Conservation (phyloP, 2,888 invertebrate species). For the Cancer borealis region DNA sequence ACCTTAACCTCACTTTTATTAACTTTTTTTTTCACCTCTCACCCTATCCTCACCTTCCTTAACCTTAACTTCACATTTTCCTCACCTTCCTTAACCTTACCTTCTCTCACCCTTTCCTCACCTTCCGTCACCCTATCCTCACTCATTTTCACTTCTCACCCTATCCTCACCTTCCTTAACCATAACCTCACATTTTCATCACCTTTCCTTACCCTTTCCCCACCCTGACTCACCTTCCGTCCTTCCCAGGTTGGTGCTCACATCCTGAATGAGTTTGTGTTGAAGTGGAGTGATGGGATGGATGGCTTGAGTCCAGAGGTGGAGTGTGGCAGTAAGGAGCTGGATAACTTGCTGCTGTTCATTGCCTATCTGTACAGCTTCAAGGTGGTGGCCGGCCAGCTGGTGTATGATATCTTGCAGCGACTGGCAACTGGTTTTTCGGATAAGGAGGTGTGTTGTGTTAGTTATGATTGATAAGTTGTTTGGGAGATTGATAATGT, state of each 20-base stretch:
- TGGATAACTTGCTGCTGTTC: conserved; percentile 90
- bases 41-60: background rate
- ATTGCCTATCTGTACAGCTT: conserved; percentile 93
- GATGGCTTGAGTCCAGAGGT: background rate
- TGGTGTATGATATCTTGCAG: conserved; percentile 90
- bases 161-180: too few species aligned
- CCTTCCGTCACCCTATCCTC: background rate
- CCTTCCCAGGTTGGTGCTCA: conserved; percentile 72
- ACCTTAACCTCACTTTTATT: background rate
- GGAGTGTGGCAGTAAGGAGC: conserved; percentile 85
- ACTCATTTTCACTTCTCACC: background rate
- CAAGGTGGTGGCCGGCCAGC: conserved; percentile 88
- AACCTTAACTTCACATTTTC: too few species aligned
- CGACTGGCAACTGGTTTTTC: conserved; percentile 84
- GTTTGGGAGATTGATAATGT: too few species aligned
- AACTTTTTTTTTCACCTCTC: background rate
- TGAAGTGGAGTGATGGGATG: conserved; percentile 69
- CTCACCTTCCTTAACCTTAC: background rate
- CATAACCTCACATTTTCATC: background rate
- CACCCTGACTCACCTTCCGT: background rate
- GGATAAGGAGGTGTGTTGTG: conserved; percentile 86
- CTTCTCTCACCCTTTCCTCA: background rate
- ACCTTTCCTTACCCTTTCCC: background rate
- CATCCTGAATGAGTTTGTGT: conserved; percentile 74
- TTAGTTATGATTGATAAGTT: background rate